A percentile compares a stretch with the other conserved stretches of the same genome.
Conservation (phyloP, 53 echinoderm and acorn worm species). For the Holothuria leucospilota region DNA sequence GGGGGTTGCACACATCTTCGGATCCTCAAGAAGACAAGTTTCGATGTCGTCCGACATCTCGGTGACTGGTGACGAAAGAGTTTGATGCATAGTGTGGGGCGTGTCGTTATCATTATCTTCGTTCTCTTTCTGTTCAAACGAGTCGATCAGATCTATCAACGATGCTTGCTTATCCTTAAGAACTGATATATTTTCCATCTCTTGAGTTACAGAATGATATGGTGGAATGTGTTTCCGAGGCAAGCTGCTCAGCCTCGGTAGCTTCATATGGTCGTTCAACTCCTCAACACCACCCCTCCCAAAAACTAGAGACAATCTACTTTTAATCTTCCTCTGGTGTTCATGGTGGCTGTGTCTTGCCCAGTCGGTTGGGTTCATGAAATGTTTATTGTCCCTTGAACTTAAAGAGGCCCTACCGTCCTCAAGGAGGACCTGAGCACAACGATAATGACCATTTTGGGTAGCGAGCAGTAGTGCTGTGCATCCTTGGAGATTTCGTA, state of each 20-base stretch:
- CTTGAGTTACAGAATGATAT: slow-evolving; percentile 61
- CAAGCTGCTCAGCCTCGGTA: slow-evolving; percentile 23
- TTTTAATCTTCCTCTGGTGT: slow-evolving; percentile 66
- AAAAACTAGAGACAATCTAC: slow-evolving; percentile 35
- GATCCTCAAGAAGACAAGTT: slow-evolving; percentile 49
- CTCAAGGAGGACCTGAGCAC: slow-evolving; percentile 79
- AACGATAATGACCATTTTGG: slow-evolving; percentile 87
- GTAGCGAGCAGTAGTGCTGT: slow-evolving; percentile 93
- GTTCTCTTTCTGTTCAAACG: slow-evolving; percentile 69
- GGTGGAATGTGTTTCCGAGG: slow-evolving; percentile 70
- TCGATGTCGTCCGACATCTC: slow-evolving; percentile 23
- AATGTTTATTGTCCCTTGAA: slow-evolving; percentile 85
- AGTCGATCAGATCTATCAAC: slow-evolving; percentile 69
- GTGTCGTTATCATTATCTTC: slow-evolving; percentile 45
- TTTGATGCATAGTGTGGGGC: slow-evolving; percentile 15
- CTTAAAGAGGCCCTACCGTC: slow-evolving; percentile 82
- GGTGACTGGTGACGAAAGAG: slow-evolving; percentile 12
- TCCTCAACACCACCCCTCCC: slow-evolving; percentile 24
- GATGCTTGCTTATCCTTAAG: slow-evolving; percentile 66
- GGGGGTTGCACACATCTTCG: slow-evolving; percentile 49
- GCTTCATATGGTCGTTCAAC: slow-evolving; percentile 41
- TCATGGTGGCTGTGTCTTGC: slow-evolving; percentile 76
- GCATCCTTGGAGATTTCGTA: slow-evolving; percentile 84
- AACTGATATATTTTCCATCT: slow-evolving; percentile 59
- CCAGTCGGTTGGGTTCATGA: slow-evolving; percentile 95